A percentile compares a stretch with the other conserved stretches of the same genome.
phyloP scores from a whole-genome alignment of 2,888 invertebrate genomes.

The Pilophorus perplexus region DNA sequence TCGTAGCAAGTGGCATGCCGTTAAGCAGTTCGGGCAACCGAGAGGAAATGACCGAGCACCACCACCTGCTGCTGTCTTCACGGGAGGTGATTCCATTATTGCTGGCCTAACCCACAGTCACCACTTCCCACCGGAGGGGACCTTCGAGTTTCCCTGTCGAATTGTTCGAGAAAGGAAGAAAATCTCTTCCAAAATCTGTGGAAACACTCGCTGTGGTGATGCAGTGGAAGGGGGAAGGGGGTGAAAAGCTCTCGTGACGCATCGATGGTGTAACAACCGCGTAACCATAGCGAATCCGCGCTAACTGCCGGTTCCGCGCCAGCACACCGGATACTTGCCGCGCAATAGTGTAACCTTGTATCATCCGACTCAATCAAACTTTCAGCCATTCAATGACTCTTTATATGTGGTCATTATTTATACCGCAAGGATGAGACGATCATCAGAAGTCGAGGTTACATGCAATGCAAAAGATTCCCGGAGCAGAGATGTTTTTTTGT shows the following conservation, averaged over 20 bases:
- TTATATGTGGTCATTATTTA: too few species aligned
- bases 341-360: background rate
- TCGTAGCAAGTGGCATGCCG: too few species aligned
- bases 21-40: too few species aligned
- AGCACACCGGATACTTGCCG: background rate
- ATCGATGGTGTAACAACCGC: background rate
- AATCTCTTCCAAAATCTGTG: constrained; percentile 10
- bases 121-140: background rate
- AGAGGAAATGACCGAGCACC: constrained; percentile 8
- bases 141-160: background rate
- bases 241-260: constrained; percentile 9
- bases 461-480: too few species aligned
- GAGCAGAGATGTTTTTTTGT: too few species aligned
- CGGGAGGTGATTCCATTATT: constrained; percentile 18
- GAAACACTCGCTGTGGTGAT: background rate
- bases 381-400: too few species aligned
- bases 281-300: background rate
- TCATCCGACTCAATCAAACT: too few species aligned
- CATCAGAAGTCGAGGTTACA: too few species aligned
- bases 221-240: background rate
- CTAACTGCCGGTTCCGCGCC: background rate
- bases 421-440: too few species aligned
- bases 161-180: background rate
- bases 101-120: constrained; percentile 1
- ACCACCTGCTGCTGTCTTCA: constrained; percentile 27